Evolutionary conservation across 2,888 invertebrate genomes (phyloP), one percentile per base, ranked within the genome.

Genomic region (Microchrysa polita): DNA sequence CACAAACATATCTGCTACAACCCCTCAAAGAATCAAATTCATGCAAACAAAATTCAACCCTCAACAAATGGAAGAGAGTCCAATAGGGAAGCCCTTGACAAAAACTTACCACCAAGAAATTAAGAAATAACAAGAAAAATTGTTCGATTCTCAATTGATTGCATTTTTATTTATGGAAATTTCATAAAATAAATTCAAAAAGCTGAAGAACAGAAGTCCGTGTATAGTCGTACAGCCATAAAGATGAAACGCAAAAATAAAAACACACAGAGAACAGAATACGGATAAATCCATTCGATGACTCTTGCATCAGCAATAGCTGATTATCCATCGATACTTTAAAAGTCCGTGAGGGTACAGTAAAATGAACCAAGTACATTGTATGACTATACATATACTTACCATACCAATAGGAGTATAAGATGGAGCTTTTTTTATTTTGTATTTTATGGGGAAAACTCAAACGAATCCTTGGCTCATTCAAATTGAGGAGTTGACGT

Each of bases 111-210:
- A 34, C 27, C 27, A 34, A 48, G 16, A 67, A 67, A 67, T 67
- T 67, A 67, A 67, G 67, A 67, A 67, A 67, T 67, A 67, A 67
- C 67, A 53, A 67, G 67, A 67, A 67, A 67, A 67, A 67, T 67
- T 67, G 67, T 52, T 67, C 53, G 67, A 67, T 34, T 53, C 16
- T 67, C 27, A 53, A 67, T 67, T 67, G 67, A 67, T 67, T 67
- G 67, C 67, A 67, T 34, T 67, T 67, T 67, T 67, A 67, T 67
- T 67, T 67, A 67, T 67, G 67, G 34, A 52, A 67, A 67, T 67
- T 48, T 23, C 27, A 52, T 52, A 52, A 34, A 53, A 53, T 67
- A 53, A 53, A 67, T 53, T 27, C 23, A 67, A 52, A 23, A 53
- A 52, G 23, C 42, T 22, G 40, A 40, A 34, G 40, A 34, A 61